Evolutionary conservation across 1,140 invertebrate genomes (phyloP).

Genomic region (Cydia pomonella): DNA sequence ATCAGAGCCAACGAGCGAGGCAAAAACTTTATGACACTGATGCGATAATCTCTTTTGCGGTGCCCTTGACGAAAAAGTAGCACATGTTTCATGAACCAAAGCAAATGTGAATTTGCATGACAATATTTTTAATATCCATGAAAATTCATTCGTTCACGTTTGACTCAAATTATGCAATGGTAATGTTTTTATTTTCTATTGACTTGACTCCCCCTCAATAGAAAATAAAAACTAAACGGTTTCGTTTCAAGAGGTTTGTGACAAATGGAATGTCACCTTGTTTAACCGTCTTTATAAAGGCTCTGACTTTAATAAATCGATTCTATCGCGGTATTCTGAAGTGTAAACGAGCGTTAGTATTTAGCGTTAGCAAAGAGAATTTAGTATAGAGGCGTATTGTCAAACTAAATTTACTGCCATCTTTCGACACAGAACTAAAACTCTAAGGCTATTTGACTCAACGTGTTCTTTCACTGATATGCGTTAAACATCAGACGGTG

Average conservation of each 20-base stretch:
- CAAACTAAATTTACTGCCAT: too few relatives aligned
- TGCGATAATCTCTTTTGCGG: not conserved
- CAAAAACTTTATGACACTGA: constrained; percentile 12
- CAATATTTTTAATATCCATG: not conserved
- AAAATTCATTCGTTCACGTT: not conserved
- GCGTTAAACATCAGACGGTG: too few relatives aligned
- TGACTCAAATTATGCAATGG: not conserved
- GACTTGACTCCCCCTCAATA: too few relatives aligned
- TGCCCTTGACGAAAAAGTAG: not conserved
- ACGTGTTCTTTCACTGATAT: too few relatives aligned
- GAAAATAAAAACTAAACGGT: not conserved
- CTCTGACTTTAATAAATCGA: constrained; percentile 10
- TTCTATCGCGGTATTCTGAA: not conserved
- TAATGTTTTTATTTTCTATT: not conserved
- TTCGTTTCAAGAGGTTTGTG: not conserved
- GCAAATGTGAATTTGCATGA: not conserved
- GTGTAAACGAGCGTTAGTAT: not conserved
- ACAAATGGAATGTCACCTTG: constrained; percentile 18
- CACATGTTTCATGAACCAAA: not conserved
- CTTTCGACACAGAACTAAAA: too few relatives aligned
- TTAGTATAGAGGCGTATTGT: too few relatives aligned
- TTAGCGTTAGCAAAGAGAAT: too few relatives aligned
- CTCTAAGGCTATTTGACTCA: too few relatives aligned
- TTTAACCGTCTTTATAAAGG: constrained; percentile 3
- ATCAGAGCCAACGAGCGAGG: not conserved